Evolutionary conservation across 2,888 invertebrate species (phyloP).

Genomic region (Phorcus lineatus): DNA sequence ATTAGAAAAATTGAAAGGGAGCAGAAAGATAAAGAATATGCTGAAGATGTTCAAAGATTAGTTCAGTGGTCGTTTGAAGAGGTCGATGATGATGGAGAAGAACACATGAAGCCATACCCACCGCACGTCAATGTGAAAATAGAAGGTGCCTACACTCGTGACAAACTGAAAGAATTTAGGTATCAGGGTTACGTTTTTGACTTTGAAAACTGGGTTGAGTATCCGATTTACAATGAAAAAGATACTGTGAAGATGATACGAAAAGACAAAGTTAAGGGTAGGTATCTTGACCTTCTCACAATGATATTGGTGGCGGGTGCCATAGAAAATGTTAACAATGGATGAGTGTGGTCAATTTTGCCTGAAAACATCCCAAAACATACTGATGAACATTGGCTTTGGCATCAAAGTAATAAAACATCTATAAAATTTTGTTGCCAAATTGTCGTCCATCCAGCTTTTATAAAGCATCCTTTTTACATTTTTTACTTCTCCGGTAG

Average conservation of each 20-base stretch:
- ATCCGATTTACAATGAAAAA: too few species aligned
- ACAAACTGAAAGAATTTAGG: not conserved
- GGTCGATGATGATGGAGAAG: not conserved
- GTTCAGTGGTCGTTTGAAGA: not conserved
- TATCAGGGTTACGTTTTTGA: not conserved
- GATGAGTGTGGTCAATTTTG: too few species aligned
- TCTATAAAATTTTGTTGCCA: too few species aligned
- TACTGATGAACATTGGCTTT: too few species aligned
- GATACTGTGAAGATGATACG: not conserved
- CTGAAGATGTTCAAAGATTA: not conserved
- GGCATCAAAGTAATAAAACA: too few species aligned
- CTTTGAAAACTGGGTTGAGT: not conserved
- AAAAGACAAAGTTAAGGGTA: not conserved
- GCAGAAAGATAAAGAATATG: not conserved
- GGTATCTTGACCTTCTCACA: too few species aligned
- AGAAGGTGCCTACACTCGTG: not conserved
- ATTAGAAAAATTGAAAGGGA: not conserved
- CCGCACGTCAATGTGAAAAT: not conserved
- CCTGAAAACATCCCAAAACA: too few species aligned
- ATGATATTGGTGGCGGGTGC: too few species aligned
- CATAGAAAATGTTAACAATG: too few species aligned
- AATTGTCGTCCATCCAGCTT: too few species aligned
- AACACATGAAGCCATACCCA: not conserved
- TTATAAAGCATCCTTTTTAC: too few species aligned
- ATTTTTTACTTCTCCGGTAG: too few species aligned